phyloP scores from a whole-genome alignment of 2,888 invertebrate genomes.

The Athetis lepigone region DNA sequence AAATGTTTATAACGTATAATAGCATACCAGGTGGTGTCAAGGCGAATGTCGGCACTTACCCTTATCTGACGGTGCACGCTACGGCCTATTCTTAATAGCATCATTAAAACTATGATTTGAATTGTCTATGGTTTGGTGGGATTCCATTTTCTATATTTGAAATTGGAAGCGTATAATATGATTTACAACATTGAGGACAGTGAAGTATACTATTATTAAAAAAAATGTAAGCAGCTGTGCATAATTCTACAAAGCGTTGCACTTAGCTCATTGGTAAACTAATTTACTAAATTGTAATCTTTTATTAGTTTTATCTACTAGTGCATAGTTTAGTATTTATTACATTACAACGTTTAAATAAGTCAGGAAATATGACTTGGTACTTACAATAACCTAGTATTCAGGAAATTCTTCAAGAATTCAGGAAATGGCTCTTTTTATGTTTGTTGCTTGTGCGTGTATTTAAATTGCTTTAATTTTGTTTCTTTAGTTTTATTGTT shows the following conservation, averaged over 20 bases:
- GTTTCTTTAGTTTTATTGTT: too few relatives aligned
- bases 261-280: neutral
- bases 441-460: conserved; percentile 3
- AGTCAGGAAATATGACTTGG: conserved; percentile 23
- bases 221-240: too few relatives aligned
- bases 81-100: conserved; percentile 38
- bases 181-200: neutral
- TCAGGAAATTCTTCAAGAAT: conserved; percentile 31
- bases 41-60: conserved; percentile 65
- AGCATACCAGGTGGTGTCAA: conserved; percentile 64
- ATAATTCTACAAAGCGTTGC: neutral
- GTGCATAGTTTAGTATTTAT: conserved; percentile 5
- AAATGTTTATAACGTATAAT: conserved; percentile 31
- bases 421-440: conserved; percentile 29
- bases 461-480: too few relatives aligned
- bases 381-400: conserved; percentile 2
- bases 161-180: neutral
- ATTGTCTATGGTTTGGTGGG: conserved; percentile 14
- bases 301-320: neutral
- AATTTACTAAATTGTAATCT: neutral
- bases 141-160: conserved; percentile 18
- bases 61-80: conserved; percentile 57
- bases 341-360: conserved; percentile 12
- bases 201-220: neutral
- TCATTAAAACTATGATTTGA: conserved; percentile 44